Evolutionary conservation across 1,140 invertebrate genomes (phyloP).

Genomic region (Camponotus vicinus): DNA sequence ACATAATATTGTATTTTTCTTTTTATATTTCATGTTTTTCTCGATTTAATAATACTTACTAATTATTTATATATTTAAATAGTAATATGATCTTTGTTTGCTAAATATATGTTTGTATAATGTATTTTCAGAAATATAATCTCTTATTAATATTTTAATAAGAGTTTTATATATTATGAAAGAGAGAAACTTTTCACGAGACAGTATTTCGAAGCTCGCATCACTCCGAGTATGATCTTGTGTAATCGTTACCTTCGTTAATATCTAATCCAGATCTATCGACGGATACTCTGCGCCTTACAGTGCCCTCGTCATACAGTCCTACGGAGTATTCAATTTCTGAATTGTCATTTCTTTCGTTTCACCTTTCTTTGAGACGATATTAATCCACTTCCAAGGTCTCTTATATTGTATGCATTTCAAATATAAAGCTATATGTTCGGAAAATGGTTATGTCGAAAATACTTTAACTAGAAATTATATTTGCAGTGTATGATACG

Average conservation of each 20-base stretch:
- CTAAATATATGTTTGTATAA: not conserved
- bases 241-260: constrained; percentile 80
- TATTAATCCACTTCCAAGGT: constrained; percentile 56
- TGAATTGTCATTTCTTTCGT: constrained; percentile 73
- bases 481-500: not conserved
- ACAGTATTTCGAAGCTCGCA: constrained; percentile 65
- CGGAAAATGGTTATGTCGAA: constrained; percentile 37
- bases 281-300: constrained; percentile 83
- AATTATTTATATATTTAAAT: constrained; percentile 1
- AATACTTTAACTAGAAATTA: constrained; percentile 22
- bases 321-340: constrained; percentile 80
- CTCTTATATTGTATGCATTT: constrained; percentile 33
- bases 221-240: constrained; percentile 69
- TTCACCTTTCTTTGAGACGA: constrained; percentile 67
- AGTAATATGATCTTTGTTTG: not conserved
- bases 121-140: not conserved
- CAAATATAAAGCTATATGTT: constrained; percentile 41
- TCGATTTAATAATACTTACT: not conserved
- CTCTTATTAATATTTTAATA: constrained; percentile 39
- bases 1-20: not conserved
- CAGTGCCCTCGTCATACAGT: constrained; percentile 82
- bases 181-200: not conserved
- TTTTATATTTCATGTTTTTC: not conserved
- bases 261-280: constrained; percentile 83
- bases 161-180: not conserved